Evolutionary conservation across 2,113 vertebrate genomes (phyloP), one percentile per base, ranked within the genome.

Genomic region (Ploceus nigricollis): DNA sequence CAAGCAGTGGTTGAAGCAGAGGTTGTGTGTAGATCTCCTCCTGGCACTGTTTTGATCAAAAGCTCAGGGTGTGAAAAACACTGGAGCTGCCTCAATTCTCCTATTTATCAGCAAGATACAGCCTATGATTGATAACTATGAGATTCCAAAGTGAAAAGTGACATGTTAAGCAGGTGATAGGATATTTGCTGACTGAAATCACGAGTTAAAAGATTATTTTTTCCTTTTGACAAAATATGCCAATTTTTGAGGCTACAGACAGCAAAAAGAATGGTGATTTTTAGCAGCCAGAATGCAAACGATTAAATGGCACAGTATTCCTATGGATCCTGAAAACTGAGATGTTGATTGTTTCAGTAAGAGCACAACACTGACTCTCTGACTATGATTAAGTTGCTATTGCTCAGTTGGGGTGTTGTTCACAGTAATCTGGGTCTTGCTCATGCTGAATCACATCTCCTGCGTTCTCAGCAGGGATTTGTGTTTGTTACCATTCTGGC

Each of bases 381-480:
- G 87, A 57, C 77, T 90, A 56, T 83, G 60, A 61, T 65, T 79
- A 93, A 80, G 50, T 3, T 3, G 37, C 45, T 90, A 42, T 79
- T 93, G 78, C 85, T 94, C 90, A 90, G 71, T n/a, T 48, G 25
- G 37, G 66, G 28, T 82, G 61, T 90, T 88, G 79, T 65, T 91
- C 84, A 72, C 87, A 72, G 53, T 71, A 80, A 69, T 88, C 66
- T 72, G 50, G 57, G 75, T 91, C 90, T 95, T 92, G 94, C 88
- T 96, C 92, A 91, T 80, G 35, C 90, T 96, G 95, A 96, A 85
- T 97, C 96, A 88, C 3, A 2, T 60, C 75, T 90, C 48, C 61
- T 88, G 82, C 8, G 0, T 82, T 88, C 42, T 75, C 85, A 33
- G 45, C 20, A 30, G 85, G 57, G 71, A 80, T 82, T 78, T 88